Evolutionary conservation across 2,888 invertebrate species (phyloP), one percentile per base, ranked within the genome.

Genomic region (Platycnemis pennipes): DNA sequence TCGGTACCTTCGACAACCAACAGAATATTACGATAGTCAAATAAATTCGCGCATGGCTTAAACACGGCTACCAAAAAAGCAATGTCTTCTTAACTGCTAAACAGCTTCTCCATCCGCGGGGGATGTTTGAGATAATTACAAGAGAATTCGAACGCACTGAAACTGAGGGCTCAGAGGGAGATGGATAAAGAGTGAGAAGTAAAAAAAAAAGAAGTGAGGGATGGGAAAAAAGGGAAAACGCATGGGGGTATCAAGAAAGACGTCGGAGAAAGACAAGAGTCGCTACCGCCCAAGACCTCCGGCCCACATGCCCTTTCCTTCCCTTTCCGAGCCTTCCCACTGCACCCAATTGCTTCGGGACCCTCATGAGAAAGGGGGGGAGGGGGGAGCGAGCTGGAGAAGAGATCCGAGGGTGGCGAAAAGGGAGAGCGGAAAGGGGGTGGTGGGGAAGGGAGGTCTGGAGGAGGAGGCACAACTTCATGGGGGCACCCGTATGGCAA

Each of bases 221-320:
- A 49, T 3, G 88, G 88, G 13, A 3, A 31, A 44, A 11, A 44
- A 44, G 44, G 44, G 91, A 44, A 89, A 91, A 69, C 69, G 42
- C 91, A 91, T 91, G 91, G 44, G 91, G 91, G 91, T 91, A 63
- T 91, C 69, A 63, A 91, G 91, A 63, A 89, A 89, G 56, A 56
- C 37, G 56, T 56, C 37, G 91, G 44, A 44, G 63, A 91, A 91
- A 91, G 63, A 16, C 31, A 77, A 0, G 31, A 63, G 26, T 11
- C 77, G 2, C 77, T 77, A 22, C 37, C 37, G 31, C 37, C 13
- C 77, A n/a, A 37, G 77, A 37, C 37, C 11, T 31, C 37, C 37
- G 77, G 31, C 37, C 77, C 77, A 37, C 31, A 37, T 77, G 31
- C 11, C 63, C n/a, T 2, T 77, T 13, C 8, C 37, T 16, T 37